A percentile compares a stretch with the other conserved stretches of the same genome.
phyloP scores from a whole-genome alignment of 2,797 vertebrate genomes.

The Acrossocheilus fasciatus region DNA sequence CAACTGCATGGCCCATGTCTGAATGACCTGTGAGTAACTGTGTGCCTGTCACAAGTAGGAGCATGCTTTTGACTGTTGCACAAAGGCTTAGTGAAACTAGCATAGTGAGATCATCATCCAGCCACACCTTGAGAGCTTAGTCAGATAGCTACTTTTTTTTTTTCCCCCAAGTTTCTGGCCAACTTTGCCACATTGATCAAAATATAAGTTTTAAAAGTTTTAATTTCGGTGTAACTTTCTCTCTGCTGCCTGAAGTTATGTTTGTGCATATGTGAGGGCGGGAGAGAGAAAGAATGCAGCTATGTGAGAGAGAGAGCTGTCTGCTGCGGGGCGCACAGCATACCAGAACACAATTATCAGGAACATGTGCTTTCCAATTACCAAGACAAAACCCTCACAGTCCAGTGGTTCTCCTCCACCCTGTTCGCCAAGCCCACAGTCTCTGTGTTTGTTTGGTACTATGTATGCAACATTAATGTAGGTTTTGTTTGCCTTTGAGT shows the following conservation, averaged over 20 bases:
- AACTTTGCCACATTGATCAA: background rate
- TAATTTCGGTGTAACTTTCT: background rate
- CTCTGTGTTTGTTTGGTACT: constrained; percentile 25
- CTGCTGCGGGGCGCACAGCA: constrained; percentile 29
- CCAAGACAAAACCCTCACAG: constrained; percentile 40
- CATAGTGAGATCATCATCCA: constrained; percentile 29
- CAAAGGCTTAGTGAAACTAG: constrained; percentile 24
- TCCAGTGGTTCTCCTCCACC: constrained; percentile 27
- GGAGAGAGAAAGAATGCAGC: constrained; percentile 21
- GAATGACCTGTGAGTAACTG: background rate
- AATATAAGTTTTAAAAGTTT: background rate
- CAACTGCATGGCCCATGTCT: background rate
- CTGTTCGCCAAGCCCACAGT: background rate
- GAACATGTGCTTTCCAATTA: constrained; percentile 48
- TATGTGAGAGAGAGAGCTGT: background rate
- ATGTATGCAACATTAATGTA: constrained; percentile 28
- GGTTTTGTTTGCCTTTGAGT: constrained; percentile 17
- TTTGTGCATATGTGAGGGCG: background rate
- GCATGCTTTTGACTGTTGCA: constrained; percentile 35
- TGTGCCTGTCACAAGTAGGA: constrained; percentile 47
- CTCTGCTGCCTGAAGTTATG: background rate
- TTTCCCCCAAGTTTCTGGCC: background rate
- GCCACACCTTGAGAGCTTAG: constrained; percentile 54
- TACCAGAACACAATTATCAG: constrained; percentile 42
- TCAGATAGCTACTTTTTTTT: background rate